Evolutionary conservation across 64 coral and sea anemone species (phyloP).

Genomic region (Acropora yongei): DNA sequence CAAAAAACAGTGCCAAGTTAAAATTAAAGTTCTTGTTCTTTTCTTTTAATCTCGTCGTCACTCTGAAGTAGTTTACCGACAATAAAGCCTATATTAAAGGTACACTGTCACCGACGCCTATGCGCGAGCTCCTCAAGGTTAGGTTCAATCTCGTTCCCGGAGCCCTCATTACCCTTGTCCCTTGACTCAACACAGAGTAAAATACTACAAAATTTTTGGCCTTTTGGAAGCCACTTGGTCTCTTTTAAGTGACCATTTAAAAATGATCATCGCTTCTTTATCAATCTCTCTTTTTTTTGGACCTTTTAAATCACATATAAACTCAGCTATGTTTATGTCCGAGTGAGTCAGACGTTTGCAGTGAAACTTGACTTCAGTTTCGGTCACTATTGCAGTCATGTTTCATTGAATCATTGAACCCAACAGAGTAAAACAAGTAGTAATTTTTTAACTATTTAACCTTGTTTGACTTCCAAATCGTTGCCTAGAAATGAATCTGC

Average conservation of each 20-base stretch:
- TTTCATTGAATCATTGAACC: background rate
- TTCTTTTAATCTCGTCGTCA: background rate
- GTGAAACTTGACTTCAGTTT: background rate
- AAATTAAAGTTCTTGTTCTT: conserved; percentile 27
- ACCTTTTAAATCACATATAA: background rate
- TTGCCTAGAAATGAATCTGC: background rate
- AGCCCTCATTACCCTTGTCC: background rate
- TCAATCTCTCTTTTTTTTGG: background rate
- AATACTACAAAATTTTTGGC: background rate
- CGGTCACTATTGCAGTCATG: background rate
- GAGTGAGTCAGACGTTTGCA: background rate
- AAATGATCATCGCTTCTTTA: background rate
- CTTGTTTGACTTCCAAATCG: background rate
- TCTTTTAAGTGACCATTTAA: too few species aligned
- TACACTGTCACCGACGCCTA: background rate
- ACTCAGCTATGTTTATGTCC: background rate
- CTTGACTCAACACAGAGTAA: background rate
- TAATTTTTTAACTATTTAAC: background rate
- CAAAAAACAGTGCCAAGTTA: conserved; percentile 9
- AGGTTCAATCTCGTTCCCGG: background rate
- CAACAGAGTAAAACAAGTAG: background rate
- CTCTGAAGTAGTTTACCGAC: background rate
- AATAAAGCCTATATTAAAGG: background rate
- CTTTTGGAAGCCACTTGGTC: background rate
- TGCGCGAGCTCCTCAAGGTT: background rate